A percentile compares a stretch with the other conserved stretches of the same genome.
Conservation (phyloP, 2,888 invertebrate genomes). For the Xanthia icteritia region DNA sequence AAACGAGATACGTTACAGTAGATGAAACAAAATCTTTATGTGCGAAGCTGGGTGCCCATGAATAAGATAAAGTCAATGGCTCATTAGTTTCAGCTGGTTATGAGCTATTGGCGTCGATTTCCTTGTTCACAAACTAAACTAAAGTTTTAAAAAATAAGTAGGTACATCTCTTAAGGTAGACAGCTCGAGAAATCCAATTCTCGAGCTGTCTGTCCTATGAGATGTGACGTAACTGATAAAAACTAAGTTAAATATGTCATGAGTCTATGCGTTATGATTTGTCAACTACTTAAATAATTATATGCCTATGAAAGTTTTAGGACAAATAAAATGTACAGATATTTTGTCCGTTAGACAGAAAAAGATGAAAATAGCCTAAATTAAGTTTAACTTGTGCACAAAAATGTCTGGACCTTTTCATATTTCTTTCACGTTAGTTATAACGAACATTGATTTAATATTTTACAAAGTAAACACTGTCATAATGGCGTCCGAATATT, state of each 20-base stretch:
- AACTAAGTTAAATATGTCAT: too few relatives aligned
- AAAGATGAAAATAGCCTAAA: neutral
- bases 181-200: neutral
- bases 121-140: neutral
- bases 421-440: neutral
- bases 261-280: too few relatives aligned
- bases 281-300: neutral
- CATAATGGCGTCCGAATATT: constrained; percentile 32
- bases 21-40: neutral
- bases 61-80: neutral
- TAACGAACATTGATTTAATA: constrained; percentile 10
- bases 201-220: too few relatives aligned
- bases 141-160: neutral
- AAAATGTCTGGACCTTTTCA: neutral
- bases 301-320: neutral
- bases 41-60: neutral
- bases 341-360: too few relatives aligned
- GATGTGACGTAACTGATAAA: neutral
- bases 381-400: neutral
- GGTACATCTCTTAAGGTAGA: neutral
- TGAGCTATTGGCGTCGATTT: neutral
- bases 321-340: too few relatives aligned
- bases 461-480: constrained; percentile 7
- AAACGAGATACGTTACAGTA: neutral
- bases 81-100: too few relatives aligned